phyloP scores from a whole-genome alignment of 2,888 invertebrate species.

The Abrostola triplasia region DNA sequence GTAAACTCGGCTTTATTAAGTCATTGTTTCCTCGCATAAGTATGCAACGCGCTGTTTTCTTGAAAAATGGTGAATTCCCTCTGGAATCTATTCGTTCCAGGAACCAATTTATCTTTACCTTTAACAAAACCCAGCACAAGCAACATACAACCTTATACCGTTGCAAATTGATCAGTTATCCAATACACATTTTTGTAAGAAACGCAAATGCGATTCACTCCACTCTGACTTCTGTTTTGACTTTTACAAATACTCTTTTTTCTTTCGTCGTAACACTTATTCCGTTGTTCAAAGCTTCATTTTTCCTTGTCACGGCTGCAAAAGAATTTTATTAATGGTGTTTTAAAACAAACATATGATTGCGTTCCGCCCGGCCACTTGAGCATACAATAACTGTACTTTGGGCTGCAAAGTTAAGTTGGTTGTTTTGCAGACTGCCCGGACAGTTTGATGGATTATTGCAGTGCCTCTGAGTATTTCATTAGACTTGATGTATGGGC shows the following conservation, averaged over 20 bases:
- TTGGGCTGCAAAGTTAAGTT: conserved; percentile 62
- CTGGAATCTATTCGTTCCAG: conserved; percentile 64
- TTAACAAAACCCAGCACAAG: conserved; percentile 8
- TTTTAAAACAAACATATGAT: conserved; percentile 63
- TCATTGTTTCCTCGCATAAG: conserved; percentile 61
- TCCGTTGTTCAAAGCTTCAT: conserved; percentile 47
- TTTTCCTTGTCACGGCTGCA: conserved; percentile 54
- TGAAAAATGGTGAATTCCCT: conserved; percentile 77
- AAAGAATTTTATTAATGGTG: conserved; percentile 65
- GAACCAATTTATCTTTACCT: conserved; percentile 52
- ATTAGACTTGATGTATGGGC: conserved; percentile 61
- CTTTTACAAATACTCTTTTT: conserved; percentile 47
- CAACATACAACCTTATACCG: conserved; percentile 40
- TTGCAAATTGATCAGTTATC: conserved; percentile 12
- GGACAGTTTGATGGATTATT: conserved; percentile 80
- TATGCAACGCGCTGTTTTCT: conserved; percentile 74
- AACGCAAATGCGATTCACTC: conserved; percentile 21
- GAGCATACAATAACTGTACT: conserved; percentile 31
- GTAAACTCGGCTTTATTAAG: conserved; percentile 57
- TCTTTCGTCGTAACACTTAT: conserved; percentile 55
- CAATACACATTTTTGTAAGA: conserved; percentile 8
- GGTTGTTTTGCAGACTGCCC: conserved; percentile 59
- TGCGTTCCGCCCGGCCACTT: conserved; percentile 56
- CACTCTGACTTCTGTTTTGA: conserved; percentile 54
- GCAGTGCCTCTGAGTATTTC: conserved; percentile 70